Base-by-base conservation (phyloP, 2,113 vertebrate genomes). In the Lophochroa leadbeateri region DNA sequence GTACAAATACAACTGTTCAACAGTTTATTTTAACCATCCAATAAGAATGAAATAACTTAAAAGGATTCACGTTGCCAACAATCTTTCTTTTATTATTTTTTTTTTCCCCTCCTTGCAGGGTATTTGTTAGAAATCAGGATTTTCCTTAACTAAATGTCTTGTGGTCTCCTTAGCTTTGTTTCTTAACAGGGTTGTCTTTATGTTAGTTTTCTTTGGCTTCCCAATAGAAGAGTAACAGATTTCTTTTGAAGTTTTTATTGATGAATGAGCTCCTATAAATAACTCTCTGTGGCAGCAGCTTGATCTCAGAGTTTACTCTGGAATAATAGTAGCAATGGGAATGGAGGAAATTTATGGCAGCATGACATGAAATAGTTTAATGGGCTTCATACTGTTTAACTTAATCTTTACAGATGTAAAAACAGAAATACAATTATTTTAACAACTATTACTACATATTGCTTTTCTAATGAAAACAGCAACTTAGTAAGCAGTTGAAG, bases 211-310 rank as follows among this genome's bases (percentile, higher is more conserved):
- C 97, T 97, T 98, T 98, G 97, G 97, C 97, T 97, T 96, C 94
- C 96, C 96, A 94, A 96, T 94, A 98, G 97, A 98, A 98, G 96
- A 94, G 93, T 84, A 97, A 97, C 95, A 96, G 96, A 97, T 98
- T 97, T 96, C 96, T 98, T 98, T 98, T 98, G 98, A 98, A 98
- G 97, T 98, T 97, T 97, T 98, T 97, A 98, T 97, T 98, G 98
- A 98, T 98, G 97, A 98, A 98, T 97, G 98, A 97, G 96, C 97
- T 89, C 97, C 98, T 98, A 98, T 98, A 98, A 98, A 98, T 98
- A 98, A 97, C 97, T 97, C 94, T 96, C 76, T 75, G 67, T 97
- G 97, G 98, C 93, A 96, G 97, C 97, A 93, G 94, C 96, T 97
- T 94, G 91, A 96, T 97, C 97, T 97, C 97, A 86, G 81, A 94